These are phyloP conservation scores for Cheilosia impressa DNA, from an alignment of 2,888 invertebrate genomes.

Conservation along the genomic window DNA sequence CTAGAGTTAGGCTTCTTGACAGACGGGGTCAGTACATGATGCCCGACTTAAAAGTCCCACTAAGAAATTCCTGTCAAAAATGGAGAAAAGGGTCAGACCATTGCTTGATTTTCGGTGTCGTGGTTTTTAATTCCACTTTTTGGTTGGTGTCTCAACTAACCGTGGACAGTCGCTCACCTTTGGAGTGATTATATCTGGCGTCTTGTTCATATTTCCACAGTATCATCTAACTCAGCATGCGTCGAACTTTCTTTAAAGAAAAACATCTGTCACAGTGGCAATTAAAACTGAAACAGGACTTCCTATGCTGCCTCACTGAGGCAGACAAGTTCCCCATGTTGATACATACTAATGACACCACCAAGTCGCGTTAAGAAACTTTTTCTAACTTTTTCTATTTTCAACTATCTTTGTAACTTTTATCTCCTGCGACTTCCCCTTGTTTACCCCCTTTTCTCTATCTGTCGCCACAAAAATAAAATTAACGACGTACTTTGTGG, in stretches of 20 bases:
- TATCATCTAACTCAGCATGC: no score
- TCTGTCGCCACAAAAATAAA: conserved; percentile 52
- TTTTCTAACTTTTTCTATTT: conserved; percentile 54
- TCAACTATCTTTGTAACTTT: conserved; percentile 29
- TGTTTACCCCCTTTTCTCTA: not conserved
- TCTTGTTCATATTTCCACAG: no score
- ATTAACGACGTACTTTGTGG: conserved; percentile 68
- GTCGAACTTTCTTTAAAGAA: not conserved
- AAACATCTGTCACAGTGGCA: conserved; percentile 15
- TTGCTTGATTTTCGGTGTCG: no score
- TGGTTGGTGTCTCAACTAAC: no score
- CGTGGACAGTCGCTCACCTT: no score
- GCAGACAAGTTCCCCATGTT: conserved; percentile 37
- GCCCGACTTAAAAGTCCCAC: no score
- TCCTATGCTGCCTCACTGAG: conserved; percentile 21
- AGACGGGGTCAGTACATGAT: no score
- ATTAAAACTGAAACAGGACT: conserved; percentile 63
- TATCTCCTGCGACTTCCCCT: conserved; percentile 20
- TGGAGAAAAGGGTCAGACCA: no score
- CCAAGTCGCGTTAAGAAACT: conserved; percentile 67
- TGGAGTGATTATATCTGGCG: no score
- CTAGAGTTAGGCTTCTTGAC: no score
- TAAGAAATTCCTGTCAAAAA: no score
- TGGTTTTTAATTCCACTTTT: no score
- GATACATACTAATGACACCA: conserved; percentile 70